Base-by-base conservation (phyloP, 2,113 vertebrate species). In the Anthoscopus minutus region DNA sequence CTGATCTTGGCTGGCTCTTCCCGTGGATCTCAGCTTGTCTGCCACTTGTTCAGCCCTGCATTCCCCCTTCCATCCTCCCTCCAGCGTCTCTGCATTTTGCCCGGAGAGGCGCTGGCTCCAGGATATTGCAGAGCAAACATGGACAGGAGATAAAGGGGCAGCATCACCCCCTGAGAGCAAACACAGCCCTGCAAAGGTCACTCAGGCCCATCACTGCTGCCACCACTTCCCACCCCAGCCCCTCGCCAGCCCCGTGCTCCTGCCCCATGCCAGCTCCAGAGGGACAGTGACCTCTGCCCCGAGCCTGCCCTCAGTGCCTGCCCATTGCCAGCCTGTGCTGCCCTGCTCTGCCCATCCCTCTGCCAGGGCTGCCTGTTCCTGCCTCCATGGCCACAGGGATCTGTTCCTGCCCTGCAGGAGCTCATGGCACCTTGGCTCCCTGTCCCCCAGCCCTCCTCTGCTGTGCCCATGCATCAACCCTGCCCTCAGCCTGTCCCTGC, bases 121-220 rank as follows among this genome's bases (percentile, higher is more conserved):
- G 86, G 69, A 56, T 42, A 56, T 13, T 38, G 47, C 64, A 67
- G 51, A 81, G 77, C 81, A 95, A 94, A 96, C 64, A 90, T 24
- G 22, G 38, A 42, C 44, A 3, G 4, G 50, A 74, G 92, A 78
- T 93, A 86, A 88, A 74, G 51, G 64, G 54, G 33, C 50, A 77
- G 45, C 15, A 44, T 31, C 9, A 3, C 3, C 53, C 67, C 2
- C 0, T 30, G 4, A 15, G n/a, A 66, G 79, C 86, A 84, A 94
- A 92, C 79, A 73, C 45, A 60, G 12, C 33, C 4, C 37, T 9
- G 45, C 25, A 35, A 17, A 76, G 74, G 67, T 78, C 53, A 13
- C 3, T 0, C 33, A 21, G 79, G 62, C 61, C 54, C 11, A 4
- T 15, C 11, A 0, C 35, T 47, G 53, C 57, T 3, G 0, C 53